Conservation (phyloP, 2,113 vertebrate genomes). For the Actenoides lindsayi region DNA sequence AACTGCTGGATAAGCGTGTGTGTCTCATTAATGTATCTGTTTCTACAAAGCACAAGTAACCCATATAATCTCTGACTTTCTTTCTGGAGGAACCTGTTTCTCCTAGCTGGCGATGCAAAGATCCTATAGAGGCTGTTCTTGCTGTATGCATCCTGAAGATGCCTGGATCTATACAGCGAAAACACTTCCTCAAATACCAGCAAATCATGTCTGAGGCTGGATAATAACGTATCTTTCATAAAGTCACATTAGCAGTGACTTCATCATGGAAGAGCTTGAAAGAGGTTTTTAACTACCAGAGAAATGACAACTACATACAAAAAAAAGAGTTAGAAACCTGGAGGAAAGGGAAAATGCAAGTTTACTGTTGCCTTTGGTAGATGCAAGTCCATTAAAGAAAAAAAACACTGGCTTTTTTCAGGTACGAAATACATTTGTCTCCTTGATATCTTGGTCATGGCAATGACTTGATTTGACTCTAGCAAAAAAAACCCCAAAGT, state of each 20-base stretch:
- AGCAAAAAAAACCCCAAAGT: neutral
- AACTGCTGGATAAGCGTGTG: neutral
- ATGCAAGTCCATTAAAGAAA: neutral
- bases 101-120: neutral
- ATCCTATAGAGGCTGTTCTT: neutral
- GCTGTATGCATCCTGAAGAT: neutral
- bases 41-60: neutral
- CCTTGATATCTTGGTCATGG: neutral
- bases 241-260: neutral
- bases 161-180: neutral
- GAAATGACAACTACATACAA: neutral
- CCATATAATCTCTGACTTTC: neutral
- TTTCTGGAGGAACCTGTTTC: neutral
- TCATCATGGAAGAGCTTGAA: neutral
- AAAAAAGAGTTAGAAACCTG: neutral
- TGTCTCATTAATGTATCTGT: neutral
- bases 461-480: neutral
- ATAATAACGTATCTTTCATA: neutral
- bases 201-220: neutral
- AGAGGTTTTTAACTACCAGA: neutral
- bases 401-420: neutral
- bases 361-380: neutral
- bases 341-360: neutral
- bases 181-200: neutral
- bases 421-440: neutral